Evolutionary conservation across 2,113 vertebrate species (phyloP), one percentile per base, ranked within the genome.

Genomic region (Empidonax traillii): DNA sequence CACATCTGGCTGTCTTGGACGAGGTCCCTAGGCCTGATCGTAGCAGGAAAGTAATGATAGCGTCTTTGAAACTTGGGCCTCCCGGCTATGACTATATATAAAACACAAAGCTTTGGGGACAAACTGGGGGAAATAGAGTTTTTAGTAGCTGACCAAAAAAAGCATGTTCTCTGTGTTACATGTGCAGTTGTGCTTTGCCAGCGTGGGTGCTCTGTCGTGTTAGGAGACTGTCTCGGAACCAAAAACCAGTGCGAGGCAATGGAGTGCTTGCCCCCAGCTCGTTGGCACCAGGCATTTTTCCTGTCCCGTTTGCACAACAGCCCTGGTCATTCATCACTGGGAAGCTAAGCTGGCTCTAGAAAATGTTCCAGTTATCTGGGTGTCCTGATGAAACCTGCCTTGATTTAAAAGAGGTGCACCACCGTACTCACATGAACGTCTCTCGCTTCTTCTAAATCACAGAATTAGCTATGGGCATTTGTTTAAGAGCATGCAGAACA

Each of bases 391-490:
- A 94, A 96, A 94, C 78, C 96, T 90, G 90, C 68, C 69, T 82
- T 41, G 37, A 35, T 66, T 90, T 83, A 90, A 91, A 67, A 90
- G 90, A 93, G 62, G 44, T 3, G 3, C 35, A 78, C 37, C 37
- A 35, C 49, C 0, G 0, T 72, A 35, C 62, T 90, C 47, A n/a
- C 12, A 12, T 89, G 77, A 92, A 39, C 11, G 1, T 85, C 87
- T 82, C 61, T 63, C 72, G 19, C 83, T 94, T 83, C 84, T 92
- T 84, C 81, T 96, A 86, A 94, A 84, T 86, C 63, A 66, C 24
- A 88, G 92, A 77, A 78, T 78, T 96, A 82, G 88, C 95, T 97
- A 41, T 94, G 86, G 92, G 97, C 96, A 95, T 94, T 97, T 96
- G 90, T 83, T 95, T 96, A 91, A 87, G 85, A 97, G 81, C 92